phyloP scores from a whole-genome alignment of 2,113 vertebrate species.

The Sturnus vulgaris region DNA sequence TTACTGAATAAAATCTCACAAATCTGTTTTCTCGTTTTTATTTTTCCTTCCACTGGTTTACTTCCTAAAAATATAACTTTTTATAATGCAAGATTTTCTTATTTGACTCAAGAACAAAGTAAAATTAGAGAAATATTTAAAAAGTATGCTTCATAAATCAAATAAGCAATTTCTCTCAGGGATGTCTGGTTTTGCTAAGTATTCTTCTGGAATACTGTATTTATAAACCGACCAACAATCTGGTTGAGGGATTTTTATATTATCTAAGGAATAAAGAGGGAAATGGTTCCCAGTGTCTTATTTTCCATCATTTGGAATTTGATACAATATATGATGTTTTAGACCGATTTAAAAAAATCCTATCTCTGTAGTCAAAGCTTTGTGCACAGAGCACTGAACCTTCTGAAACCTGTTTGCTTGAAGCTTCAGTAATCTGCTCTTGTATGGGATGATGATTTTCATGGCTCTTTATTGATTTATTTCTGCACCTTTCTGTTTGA shows the following conservation, averaged over 20 bases:
- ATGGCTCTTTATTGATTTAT: neutral
- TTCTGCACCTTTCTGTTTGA: neutral
- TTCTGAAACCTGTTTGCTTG: neutral
- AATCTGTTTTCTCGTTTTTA: neutral
- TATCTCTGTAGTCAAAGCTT: neutral
- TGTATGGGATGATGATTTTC: neutral
- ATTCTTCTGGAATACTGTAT: neutral
- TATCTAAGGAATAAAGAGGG: neutral
- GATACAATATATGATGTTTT: neutral
- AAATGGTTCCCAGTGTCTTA: neutral
- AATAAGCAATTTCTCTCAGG: neutral
- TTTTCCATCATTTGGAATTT: neutral
- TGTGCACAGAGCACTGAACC: neutral
- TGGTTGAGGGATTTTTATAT: neutral
- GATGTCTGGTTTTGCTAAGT: neutral
- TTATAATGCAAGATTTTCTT: neutral
- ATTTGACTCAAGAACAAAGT: neutral
- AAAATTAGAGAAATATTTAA: neutral
- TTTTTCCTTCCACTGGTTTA: neutral
- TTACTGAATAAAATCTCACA: neutral
- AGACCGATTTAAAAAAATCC: neutral
- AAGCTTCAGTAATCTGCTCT: neutral
- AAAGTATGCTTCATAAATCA: neutral
- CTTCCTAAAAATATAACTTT: neutral
- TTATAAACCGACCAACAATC: neutral